These are phyloP conservation scores for Melanotaenia pygmaea DNA, from an alignment of 2,797 vertebrate genomes.

Conservation along the genomic window DNA sequence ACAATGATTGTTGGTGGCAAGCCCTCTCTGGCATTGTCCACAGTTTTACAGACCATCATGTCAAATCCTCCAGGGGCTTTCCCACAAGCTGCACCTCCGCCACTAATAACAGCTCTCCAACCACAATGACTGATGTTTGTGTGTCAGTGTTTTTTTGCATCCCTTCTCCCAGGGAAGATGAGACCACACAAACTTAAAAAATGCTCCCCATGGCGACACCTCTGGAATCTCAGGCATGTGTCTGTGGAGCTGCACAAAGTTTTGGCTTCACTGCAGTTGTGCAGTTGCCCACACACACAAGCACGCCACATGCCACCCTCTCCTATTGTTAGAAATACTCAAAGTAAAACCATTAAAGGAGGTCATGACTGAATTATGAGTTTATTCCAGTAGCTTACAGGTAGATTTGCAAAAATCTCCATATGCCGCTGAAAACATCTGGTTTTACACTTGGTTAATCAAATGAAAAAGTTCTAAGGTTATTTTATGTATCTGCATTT, in stretches of 20 bases:
- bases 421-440: constrained; percentile 34
- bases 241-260: constrained; percentile 40
- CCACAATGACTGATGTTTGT: constrained; percentile 44
- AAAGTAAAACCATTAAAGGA: constrained; percentile 54
- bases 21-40: constrained; percentile 40
- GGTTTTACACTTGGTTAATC: constrained; percentile 1
- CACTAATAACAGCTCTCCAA: constrained; percentile 23
- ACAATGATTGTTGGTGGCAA: constrained; percentile 46
- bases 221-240: constrained; percentile 74
- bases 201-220: constrained; percentile 67
- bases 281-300: constrained; percentile 8
- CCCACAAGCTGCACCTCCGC: constrained; percentile 31
- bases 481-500: neutral
- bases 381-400: constrained; percentile 11
- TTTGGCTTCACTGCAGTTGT: constrained; percentile 53
- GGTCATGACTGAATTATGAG: constrained; percentile 33
- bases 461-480: neutral
- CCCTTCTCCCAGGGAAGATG: constrained; percentile 41
- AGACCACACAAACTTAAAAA: constrained; percentile 52
- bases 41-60: constrained; percentile 52
- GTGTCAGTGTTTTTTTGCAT: constrained; percentile 41
- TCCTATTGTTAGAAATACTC: constrained; percentile 56
- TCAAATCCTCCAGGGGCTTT: constrained; percentile 46
- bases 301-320: neutral
- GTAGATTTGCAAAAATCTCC: constrained; percentile 39